A percentile compares a stretch with the other conserved stretches of the same genome.
Conservation (phyloP, 2,797 vertebrate species). For the Halcyon leucocephala region DNA sequence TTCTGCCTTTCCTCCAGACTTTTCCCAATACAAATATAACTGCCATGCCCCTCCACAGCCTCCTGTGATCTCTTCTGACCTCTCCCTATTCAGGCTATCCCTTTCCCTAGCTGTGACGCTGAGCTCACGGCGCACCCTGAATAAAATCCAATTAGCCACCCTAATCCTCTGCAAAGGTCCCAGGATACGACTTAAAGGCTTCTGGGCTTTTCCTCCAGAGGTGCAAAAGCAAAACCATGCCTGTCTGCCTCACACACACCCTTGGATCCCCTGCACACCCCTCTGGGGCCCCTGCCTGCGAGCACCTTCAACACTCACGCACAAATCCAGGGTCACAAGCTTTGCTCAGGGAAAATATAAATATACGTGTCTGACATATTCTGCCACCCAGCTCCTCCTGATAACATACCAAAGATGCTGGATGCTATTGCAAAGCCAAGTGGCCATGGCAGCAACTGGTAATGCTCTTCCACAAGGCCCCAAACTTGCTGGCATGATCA, state of each 20-base stretch:
- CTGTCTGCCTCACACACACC: not conserved
- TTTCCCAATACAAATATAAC: not conserved
- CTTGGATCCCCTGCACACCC: not conserved
- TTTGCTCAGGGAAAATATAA: not conserved
- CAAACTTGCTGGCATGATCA: accelerated
- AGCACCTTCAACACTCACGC: not conserved
- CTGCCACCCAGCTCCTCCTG: not conserved
- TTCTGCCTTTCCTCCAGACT: not conserved
- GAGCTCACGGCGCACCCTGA: accelerated
- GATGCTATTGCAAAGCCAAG: not conserved
- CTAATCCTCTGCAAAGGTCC: not conserved
- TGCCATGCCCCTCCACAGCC: not conserved
- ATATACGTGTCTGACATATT: accelerated
- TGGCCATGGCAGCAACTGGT: accelerated
- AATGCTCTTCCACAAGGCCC: accelerated
- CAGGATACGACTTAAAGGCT: not conserved
- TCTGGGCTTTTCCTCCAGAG: not conserved
- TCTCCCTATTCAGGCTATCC: not conserved
- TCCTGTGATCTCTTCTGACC: not conserved
- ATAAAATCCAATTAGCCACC: not conserved
- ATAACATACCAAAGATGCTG: not conserved
- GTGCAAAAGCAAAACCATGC: not conserved
- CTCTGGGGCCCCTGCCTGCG: not conserved
- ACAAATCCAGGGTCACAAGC: not conserved
- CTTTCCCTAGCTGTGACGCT: not conserved